These are phyloP conservation scores for Alexandromys fortis DNA, from an alignment of 2,113 vertebrate species.

Conservation along the genomic window DNA sequence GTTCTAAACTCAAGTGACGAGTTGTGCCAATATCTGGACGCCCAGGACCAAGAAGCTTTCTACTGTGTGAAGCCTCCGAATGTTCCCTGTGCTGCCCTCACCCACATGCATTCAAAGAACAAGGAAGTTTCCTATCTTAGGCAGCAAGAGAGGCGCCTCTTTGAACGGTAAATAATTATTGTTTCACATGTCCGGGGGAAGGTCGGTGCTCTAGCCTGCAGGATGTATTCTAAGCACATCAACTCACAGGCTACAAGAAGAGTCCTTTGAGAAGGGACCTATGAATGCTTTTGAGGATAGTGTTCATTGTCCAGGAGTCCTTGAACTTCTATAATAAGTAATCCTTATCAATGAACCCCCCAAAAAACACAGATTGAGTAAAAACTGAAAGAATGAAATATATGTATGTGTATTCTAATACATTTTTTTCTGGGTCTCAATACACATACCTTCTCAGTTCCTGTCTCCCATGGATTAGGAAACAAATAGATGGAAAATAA, in stretches of 20 bases:
- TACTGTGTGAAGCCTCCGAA: constrained; percentile 66
- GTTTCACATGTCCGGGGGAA: background rate
- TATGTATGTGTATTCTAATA: background rate
- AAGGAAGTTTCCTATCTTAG: constrained; percentile 67
- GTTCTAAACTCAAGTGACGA: constrained; percentile 54
- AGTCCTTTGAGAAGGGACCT: background rate
- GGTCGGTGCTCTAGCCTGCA: background rate
- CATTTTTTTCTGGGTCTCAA: background rate
- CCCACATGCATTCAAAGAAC: constrained; percentile 62
- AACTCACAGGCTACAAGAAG: background rate
- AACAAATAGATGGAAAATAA: background rate
- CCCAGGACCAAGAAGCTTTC: constrained; percentile 73
- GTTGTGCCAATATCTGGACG: constrained; percentile 67
- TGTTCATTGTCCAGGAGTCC: background rate
- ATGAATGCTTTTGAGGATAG: background rate
- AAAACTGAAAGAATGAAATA: background rate
- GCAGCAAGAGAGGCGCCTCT: constrained; percentile 61
- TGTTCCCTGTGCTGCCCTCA: constrained; percentile 61
- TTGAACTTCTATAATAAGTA: background rate
- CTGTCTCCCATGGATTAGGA: background rate
- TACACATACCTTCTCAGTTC: background rate
- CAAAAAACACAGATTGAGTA: background rate
- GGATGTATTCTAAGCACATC: background rate
- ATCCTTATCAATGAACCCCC: background rate
- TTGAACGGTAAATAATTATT: constrained; percentile 70